Conservation (phyloP, 2,888 invertebrate species). For the Dicyrtomina minuta region DNA sequence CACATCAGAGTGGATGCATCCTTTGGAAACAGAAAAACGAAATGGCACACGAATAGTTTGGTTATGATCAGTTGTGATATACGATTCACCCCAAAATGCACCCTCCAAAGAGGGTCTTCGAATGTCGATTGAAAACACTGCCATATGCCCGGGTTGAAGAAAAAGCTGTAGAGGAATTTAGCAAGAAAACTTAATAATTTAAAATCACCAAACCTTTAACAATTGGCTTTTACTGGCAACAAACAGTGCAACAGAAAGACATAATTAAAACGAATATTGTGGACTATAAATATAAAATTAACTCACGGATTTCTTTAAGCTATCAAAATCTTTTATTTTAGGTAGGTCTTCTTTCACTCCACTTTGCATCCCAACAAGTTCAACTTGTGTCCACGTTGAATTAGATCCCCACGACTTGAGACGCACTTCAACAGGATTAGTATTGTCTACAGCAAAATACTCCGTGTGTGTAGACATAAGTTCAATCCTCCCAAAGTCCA, state of each 20-base stretch:
- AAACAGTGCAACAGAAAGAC: too few species aligned
- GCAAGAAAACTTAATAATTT: neutral
- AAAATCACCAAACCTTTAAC: neutral
- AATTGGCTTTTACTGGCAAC: too few species aligned
- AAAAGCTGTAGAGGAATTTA: slow-evolving; percentile 58
- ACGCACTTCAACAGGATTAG: slow-evolving; percentile 72
- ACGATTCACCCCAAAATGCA: slow-evolving; percentile 68
- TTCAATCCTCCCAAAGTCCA: slow-evolving; percentile 69
- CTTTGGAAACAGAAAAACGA: slow-evolving; percentile 72
- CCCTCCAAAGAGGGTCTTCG: slow-evolving; percentile 69
- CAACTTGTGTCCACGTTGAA: slow-evolving; percentile 63
- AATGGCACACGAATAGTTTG: slow-evolving; percentile 68
- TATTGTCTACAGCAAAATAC: slow-evolving; percentile 70
- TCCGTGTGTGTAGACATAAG: slow-evolving; percentile 68
- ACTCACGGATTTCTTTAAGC: slow-evolving; percentile 51
- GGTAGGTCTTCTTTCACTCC: slow-evolving; percentile 56
- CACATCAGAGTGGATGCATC: slow-evolving; percentile 68
- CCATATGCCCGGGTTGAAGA: slow-evolving; percentile 65
- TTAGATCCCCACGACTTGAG: slow-evolving; percentile 65
- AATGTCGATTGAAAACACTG: slow-evolving; percentile 71
- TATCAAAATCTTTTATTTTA: slow-evolving; percentile 51
- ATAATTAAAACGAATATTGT: neutral
- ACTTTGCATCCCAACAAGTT: slow-evolving; percentile 65
- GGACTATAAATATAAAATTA: too few species aligned
- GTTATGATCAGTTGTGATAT: slow-evolving; percentile 72